Base-by-base conservation (phyloP, 2,888 invertebrate genomes). In the Cheilosia soror region DNA sequence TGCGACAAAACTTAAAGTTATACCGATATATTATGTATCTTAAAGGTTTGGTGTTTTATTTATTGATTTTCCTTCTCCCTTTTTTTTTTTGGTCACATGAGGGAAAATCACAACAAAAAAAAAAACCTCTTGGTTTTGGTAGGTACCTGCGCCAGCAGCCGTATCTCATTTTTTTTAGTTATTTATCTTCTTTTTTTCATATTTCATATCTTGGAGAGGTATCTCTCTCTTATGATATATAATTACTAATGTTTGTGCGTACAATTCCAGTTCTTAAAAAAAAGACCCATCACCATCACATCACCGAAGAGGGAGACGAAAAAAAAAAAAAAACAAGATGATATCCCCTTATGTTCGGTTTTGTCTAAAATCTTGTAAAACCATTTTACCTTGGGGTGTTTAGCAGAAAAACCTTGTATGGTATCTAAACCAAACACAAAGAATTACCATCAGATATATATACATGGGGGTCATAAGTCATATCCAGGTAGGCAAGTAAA, bases 401-500 rank as follows among this genome's bases (percentile, higher is more conserved):
- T 81, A 72, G 68, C 81, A 81, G 66, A 37, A 49, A 13, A 68
- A 63, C 57, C 37, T 72, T 73, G 60, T 68, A 62, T 20, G 60
- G 71, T 53, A 80, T 84, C 80, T 76, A 71, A 69, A 79, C 44
- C 20, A 65, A 71, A 71, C 63, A 77, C 11, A 77, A 69, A 77
- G 47, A 62, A 69, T 62, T 29, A 53, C 79, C 75, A 84, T 80
- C 80, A 76, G 79, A 80, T 84, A 81, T 66, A 29, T 20, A 20
- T 20, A 82, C 80, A 80, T 47, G 72, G 71, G 79, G 84, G 84
- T 84, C 80, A 85, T 81, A 85, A 81, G 81, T 85, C 85, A 85
- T 81, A 85, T 63, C 81, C 85, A 85, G 85, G 81, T 85, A 81
- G 81, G 81, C 77, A 81, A 85, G 85, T 72, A 85, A 84, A 80